Percentiles rank a stretch among this genome's conserved stretches.
Evolutionary conservation across 2,888 invertebrate species (phyloP).

Genomic region (Glyphotaelius pellucidus): DNA sequence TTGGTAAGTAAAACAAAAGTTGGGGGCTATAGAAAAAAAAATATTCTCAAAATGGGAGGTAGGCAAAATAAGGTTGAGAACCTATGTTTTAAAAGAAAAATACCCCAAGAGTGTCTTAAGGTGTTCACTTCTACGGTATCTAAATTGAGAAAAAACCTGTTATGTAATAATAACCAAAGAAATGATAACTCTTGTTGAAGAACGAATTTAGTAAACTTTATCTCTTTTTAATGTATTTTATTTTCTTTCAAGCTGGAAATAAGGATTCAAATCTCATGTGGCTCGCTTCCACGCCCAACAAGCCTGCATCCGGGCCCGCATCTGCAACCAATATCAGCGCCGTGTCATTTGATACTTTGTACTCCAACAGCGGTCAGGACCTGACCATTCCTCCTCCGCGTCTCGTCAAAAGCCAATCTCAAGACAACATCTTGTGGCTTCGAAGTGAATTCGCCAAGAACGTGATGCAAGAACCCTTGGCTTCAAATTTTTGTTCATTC

Average conservation of each 20-base stretch:
- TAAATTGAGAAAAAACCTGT: too few relatives aligned
- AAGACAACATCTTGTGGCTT: conserved; percentile 56
- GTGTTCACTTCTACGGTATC: too few relatives aligned
- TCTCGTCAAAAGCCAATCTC: conserved; percentile 57
- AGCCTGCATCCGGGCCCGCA: conserved; percentile 30
- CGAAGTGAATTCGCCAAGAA: conserved; percentile 23
- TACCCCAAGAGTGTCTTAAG: too few relatives aligned
- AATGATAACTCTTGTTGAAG: not conserved
- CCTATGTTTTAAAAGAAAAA: too few relatives aligned
- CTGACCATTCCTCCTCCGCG: conserved; percentile 22
- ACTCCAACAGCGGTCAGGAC: conserved; percentile 49
- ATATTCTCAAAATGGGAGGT: too few relatives aligned
- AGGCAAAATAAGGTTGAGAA: too few relatives aligned
- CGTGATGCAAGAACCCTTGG: conserved; percentile 16
- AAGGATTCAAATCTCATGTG: conserved; percentile 44
- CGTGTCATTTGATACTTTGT: conserved; percentile 59
- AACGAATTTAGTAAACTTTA: not conserved
- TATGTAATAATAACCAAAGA: not conserved
- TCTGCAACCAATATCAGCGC: conserved; percentile 54
- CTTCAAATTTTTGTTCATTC: conserved; percentile 13
- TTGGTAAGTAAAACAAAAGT: too few relatives aligned
- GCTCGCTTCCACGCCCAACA: conserved; percentile 44
- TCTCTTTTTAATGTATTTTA: not conserved
- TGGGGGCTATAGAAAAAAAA: too few relatives aligned
- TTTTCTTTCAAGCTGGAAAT: conserved; percentile 17